Conservation (phyloP, 1,140 invertebrate genomes). For the Bombus balteatus region DNA sequence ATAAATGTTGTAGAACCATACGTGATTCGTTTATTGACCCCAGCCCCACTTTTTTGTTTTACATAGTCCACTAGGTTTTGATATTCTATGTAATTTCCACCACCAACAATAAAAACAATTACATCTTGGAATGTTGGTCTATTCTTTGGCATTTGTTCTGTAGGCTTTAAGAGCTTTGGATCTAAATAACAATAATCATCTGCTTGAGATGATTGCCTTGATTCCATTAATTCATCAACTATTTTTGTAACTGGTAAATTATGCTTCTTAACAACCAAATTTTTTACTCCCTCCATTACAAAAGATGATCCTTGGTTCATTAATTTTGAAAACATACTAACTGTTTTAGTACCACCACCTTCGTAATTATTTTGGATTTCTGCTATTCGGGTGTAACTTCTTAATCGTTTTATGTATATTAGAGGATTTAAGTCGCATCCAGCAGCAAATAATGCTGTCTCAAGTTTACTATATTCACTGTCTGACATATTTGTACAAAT, state of each 20-base stretch:
- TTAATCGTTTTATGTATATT: conserved; percentile 95
- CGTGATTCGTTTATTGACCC: conserved; percentile 90
- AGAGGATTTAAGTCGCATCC: conserved; percentile 94
- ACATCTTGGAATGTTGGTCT: conserved; percentile 92
- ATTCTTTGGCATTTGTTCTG: conserved; percentile 87
- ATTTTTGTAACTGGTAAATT: conserved; percentile 96
- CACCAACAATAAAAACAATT: conserved; percentile 98
- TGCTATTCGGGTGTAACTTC: conserved; percentile 92
- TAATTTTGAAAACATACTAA: conserved; percentile 99
- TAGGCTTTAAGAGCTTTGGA: conserved; percentile 92
- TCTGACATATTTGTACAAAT: conserved; percentile 93
- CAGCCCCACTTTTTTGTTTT: conserved; percentile 91
- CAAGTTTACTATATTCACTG: conserved; percentile 92
- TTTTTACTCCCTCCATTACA: conserved; percentile 99
- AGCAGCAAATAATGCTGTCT: conserved; percentile 88
- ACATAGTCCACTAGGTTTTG: conserved; percentile 98
- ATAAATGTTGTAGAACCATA: conserved; percentile 97
- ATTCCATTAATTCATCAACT: conserved; percentile 95
- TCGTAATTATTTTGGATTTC: conserved; percentile 89
- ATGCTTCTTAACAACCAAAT: conserved; percentile 98
- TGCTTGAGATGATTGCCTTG: conserved; percentile 89
- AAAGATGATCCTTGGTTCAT: conserved; percentile 98
- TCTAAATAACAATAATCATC: conserved; percentile 96
- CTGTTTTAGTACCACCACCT: conserved; percentile 97
- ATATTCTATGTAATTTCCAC: conserved; percentile 99